phyloP scores from a whole-genome alignment of 2,113 vertebrate species.

The Dissostichus mawsoni region DNA sequence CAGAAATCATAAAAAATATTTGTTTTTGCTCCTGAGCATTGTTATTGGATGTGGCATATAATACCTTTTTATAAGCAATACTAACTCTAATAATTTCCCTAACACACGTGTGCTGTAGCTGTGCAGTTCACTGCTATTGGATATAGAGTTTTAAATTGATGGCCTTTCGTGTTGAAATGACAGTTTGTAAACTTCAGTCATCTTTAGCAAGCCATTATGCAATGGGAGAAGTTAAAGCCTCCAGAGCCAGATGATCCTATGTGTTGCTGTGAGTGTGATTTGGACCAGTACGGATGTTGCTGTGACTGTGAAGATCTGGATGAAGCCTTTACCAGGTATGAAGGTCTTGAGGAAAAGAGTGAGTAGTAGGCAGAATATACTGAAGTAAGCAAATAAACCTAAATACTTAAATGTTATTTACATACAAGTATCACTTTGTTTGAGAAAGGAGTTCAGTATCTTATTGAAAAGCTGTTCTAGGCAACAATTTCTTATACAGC shows the following conservation, averaged over 20 bases:
- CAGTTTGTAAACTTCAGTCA: slow-evolving; percentile 8
- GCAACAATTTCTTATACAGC: not conserved
- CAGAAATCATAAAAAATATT: not conserved
- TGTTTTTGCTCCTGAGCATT: not conserved
- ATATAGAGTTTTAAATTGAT: not conserved
- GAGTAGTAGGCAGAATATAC: not conserved
- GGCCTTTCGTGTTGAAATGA: slow-evolving; percentile 30
- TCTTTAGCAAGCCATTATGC: slow-evolving; percentile 67
- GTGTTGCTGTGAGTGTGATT: slow-evolving; percentile 82
- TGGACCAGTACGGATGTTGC: slow-evolving; percentile 66
- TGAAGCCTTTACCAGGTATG: slow-evolving; percentile 78
- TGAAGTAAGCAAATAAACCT: not conserved
- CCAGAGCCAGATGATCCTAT: slow-evolving; percentile 80
- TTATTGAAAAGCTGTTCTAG: not conserved
- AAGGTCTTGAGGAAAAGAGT: slow-evolving; percentile 16
- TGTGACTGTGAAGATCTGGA: slow-evolving; percentile 81
- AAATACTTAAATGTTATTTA: not conserved
- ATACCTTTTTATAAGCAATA: not conserved
- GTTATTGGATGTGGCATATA: not conserved
- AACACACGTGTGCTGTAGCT: not conserved
- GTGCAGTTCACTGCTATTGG: not conserved
- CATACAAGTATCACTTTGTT: not conserved
- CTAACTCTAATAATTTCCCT: not conserved
- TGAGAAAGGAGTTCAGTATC: not conserved
- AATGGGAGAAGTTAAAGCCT: slow-evolving; percentile 81